These are phyloP conservation scores for Nylanderia fulva DNA, from an alignment of 1,140 invertebrate genomes.

Conservation along the genomic window DNA sequence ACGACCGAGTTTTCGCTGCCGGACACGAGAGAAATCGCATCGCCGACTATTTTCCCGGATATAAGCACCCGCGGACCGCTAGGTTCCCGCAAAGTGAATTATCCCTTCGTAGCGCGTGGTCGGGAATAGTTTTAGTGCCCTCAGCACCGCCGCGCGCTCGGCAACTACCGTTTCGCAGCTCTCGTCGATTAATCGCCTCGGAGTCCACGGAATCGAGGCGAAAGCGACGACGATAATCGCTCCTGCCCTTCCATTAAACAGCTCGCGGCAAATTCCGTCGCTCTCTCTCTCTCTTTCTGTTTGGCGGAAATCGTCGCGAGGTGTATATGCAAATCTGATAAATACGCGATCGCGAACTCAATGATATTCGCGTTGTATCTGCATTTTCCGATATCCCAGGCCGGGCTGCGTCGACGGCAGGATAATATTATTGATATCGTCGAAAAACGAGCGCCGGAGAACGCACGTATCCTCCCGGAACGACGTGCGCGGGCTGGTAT, in stretches of 20 bases:
- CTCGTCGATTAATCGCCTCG: conserved; percentile 65
- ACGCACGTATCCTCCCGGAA: neutral
- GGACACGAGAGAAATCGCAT: conserved; percentile 45
- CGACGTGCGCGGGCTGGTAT: neutral
- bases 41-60: conserved; percentile 39
- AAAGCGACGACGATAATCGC: conserved; percentile 39
- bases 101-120: conserved; percentile 45
- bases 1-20: conserved; percentile 50
- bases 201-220: conserved; percentile 33
- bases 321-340: conserved; percentile 62
- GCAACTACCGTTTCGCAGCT: conserved; percentile 55
- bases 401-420: neutral
- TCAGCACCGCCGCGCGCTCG: conserved; percentile 8
- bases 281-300: neutral
- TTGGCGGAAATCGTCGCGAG: conserved; percentile 7
- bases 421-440: conserved; percentile 56
- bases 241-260: conserved; percentile 23
- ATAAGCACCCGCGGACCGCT: conserved; percentile 24
- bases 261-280: neutral
- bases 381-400: conserved; percentile 59
- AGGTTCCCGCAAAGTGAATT: conserved; percentile 64
- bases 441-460: conserved; percentile 45
- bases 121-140: conserved; percentile 65
- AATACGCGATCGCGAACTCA: conserved; percentile 58
- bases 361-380: conserved; percentile 50